Evolutionary conservation across 2,888 invertebrate species (phyloP).

Genomic region (Mimumesa dahlbomi): DNA sequence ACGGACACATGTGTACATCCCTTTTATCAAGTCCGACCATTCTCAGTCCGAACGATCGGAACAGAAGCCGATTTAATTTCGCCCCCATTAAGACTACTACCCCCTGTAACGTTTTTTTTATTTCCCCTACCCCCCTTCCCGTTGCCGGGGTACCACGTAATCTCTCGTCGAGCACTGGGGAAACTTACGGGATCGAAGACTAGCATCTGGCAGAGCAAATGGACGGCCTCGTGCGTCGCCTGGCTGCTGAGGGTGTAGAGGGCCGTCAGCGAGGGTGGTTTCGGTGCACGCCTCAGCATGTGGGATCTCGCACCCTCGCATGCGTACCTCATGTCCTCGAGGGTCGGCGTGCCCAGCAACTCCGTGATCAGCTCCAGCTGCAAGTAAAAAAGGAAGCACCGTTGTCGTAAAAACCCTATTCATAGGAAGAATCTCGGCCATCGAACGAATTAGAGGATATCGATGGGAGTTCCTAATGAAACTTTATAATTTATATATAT

Average conservation of each 20-base stretch:
- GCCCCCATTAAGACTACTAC: no score
- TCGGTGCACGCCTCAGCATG: conserved; percentile 93
- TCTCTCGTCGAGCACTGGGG: background rate
- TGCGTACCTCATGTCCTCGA: conserved; percentile 98
- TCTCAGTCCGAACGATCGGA: no score
- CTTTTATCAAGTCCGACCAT: no score
- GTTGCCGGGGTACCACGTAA: background rate
- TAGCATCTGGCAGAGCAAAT: conserved; percentile 97
- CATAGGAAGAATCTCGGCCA: no score
- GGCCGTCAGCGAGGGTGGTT: conserved; percentile 92
- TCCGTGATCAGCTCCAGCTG: conserved; percentile 99
- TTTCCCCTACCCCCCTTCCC: no score
- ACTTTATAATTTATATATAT: no score
- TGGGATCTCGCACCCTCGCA: conserved; percentile 97
- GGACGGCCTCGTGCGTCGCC: conserved; percentile 98
- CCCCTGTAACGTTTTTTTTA: no score
- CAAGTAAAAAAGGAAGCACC: conserved; percentile 24
- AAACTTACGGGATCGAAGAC: conserved; percentile 96
- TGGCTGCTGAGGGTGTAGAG: conserved; percentile 95
- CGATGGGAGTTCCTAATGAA: no score
- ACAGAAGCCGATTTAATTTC: no score
- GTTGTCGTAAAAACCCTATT: no score
- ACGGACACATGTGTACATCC: no score
- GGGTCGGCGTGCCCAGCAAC: conserved; percentile 95
- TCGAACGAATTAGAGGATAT: no score